Base-by-base conservation (phyloP, 1,140 invertebrate genomes). In the Mycetomoellerius zeteki region DNA sequence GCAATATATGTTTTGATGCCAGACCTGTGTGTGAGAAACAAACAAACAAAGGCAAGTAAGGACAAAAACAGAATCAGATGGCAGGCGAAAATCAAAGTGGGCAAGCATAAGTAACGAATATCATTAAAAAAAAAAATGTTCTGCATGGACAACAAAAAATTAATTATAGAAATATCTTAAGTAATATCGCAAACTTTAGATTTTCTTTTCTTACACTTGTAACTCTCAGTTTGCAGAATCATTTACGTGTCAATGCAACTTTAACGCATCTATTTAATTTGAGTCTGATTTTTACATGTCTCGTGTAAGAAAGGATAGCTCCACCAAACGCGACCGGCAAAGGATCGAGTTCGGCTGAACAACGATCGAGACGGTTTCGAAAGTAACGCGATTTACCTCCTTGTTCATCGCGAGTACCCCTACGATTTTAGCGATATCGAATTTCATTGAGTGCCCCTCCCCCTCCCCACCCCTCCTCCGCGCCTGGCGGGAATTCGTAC, bases 1-100 rank as follows among this genome's bases (percentile, higher is more conserved):
- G 90, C 92, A 93, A 92, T 86, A 93, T 92, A 91, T 92, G 92
- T 92, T 90, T 71, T 94, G 95, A 94, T 93, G 93, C 92, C 94
- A 95, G 94, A 95, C 94, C 94, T 95, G 94, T 92, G 92, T 94
- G 91, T 94, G 90, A 95, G 94, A 95, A 95, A 95, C 94, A 95
- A 95, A 95, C 94, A 95, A 95, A 94, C 93, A 94, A 94, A 94
- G 88, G 92, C 93, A 93, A 93, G 89, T 92, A 91, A 92, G 89
- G 90, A 93, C 84, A 93, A 93, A 69, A 93, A 91, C 89, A 88
- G 89, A 89, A 88, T 50, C 81, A 89, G 85, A 69, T 43, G 47
- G 47, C 14, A 16, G 85, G 65, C 27, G 73, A 69, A 89, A 90
- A 89, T 84, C 52, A 56, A 87, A 85, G 56, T 85, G 30, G 76